These are phyloP conservation scores for Odiellus spinosus DNA, from an alignment of 2,888 invertebrate species.

Conservation along the genomic window DNA sequence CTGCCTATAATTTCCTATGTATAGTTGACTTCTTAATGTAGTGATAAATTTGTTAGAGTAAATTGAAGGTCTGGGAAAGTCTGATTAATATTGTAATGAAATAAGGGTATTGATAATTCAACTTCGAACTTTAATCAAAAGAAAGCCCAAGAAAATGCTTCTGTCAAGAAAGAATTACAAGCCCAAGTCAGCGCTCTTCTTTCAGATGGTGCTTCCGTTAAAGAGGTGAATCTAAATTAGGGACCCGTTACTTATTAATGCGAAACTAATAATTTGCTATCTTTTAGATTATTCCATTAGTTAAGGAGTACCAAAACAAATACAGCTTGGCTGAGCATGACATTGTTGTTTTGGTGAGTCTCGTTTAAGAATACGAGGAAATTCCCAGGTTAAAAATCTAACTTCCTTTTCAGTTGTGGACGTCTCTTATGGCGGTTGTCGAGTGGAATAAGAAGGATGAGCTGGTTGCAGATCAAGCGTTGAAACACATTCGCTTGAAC, in stretches of 20 bases:
- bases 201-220: slow-evolving; percentile 65
- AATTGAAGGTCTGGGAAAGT: too few relatives aligned
- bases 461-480: slow-evolving; percentile 81
- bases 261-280: too few relatives aligned
- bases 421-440: slow-evolving; percentile 80
- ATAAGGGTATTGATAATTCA: too few relatives aligned
- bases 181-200: slow-evolving; percentile 62
- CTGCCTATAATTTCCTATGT: too few relatives aligned
- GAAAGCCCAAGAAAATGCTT: slow-evolving; percentile 44
- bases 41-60: too few relatives aligned
- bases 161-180: slow-evolving; percentile 62
- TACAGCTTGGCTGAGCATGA: slow-evolving; percentile 79
- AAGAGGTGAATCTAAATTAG: slow-evolving; percentile 33
- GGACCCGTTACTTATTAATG: too few relatives aligned
- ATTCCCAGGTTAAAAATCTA: background rate
- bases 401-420: slow-evolving; percentile 54
- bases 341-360: slow-evolving; percentile 62
- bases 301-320: slow-evolving; percentile 68
- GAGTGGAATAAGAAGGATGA: slow-evolving; percentile 99
- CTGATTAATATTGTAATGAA: too few relatives aligned
- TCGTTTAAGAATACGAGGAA: background rate
- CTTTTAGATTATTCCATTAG: slow-evolving; percentile 53
- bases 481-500: slow-evolving; percentile 45
- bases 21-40: too few relatives aligned
- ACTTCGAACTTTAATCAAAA: slow-evolving; percentile 24